Conservation (phyloP, 2,113 vertebrate species). For the Brachyhypopomus occidentalis region DNA sequence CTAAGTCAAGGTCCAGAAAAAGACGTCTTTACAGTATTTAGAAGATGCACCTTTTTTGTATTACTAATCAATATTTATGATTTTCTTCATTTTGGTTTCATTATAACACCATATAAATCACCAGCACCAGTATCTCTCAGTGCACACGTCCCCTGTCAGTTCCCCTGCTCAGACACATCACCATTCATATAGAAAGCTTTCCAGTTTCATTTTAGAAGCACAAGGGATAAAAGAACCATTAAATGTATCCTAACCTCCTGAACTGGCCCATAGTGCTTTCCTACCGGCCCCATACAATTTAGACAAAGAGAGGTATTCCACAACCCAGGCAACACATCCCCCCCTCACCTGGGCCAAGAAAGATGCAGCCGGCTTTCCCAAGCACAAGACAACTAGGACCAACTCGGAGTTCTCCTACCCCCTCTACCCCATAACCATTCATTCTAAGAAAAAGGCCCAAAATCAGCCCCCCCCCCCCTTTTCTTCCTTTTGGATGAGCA, state of each 20-base stretch:
- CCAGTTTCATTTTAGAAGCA: slow-evolving; percentile 44
- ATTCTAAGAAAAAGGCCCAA: slow-evolving; percentile 33
- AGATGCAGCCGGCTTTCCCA: slow-evolving; percentile 66
- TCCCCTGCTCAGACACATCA: slow-evolving; percentile 13
- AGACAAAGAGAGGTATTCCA: slow-evolving; percentile 53
- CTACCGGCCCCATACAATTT: slow-evolving; percentile 44
- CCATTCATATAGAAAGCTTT: slow-evolving; percentile 45
- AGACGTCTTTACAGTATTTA: neutral
- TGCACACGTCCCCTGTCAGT: slow-evolving; percentile 32
- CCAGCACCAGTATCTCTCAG: slow-evolving; percentile 25
- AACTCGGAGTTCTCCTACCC: slow-evolving; percentile 50
- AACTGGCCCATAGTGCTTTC: slow-evolving; percentile 46
- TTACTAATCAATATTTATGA: neutral
- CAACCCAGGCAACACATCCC: slow-evolving; percentile 34
- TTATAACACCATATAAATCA: neutral
- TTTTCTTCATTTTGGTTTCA: neutral
- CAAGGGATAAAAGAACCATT: slow-evolving; percentile 53
- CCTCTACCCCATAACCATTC: slow-evolving; percentile 57
- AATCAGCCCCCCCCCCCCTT: slow-evolving; percentile 40
- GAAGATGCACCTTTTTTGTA: neutral
- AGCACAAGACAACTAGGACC: slow-evolving; percentile 69
- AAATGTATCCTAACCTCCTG: slow-evolving; percentile 54
- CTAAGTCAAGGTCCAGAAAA: neutral
- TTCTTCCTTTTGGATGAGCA: slow-evolving; percentile 53
- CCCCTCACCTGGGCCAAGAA: slow-evolving; percentile 30